Percentiles rank a stretch among this genome's conserved stretches.
Conservation (phyloP, 2,113 vertebrate genomes). For the Theristicus caerulescens region DNA sequence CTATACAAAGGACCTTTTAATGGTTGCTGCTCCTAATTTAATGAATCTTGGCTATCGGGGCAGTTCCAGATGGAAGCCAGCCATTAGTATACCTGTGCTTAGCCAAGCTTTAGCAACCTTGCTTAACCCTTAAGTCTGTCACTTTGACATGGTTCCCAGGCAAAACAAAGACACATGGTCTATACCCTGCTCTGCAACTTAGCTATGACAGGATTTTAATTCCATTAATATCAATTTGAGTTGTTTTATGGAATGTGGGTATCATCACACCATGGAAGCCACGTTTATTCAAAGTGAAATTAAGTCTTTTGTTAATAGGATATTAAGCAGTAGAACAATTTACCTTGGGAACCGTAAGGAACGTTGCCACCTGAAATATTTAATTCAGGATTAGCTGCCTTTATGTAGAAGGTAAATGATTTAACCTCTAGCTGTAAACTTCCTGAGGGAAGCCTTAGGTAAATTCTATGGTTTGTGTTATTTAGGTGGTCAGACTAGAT, state of each 20-base stretch:
- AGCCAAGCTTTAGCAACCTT: background rate
- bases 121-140: background rate
- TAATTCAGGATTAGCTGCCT: background rate
- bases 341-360: background rate
- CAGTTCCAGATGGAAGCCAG: background rate
- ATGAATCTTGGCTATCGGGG: background rate
- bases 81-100: background rate
- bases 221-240: background rate
- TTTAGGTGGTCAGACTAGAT: background rate
- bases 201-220: background rate
- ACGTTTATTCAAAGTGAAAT: background rate
- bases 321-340: background rate
- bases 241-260: background rate
- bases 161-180: background rate
- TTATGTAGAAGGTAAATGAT: background rate
- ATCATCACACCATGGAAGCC: background rate
- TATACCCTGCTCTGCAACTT: background rate
- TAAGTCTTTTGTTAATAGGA: background rate
- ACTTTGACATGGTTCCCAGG: background rate
- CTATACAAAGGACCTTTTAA: background rate
- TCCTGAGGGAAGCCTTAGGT: background rate
- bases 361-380: background rate
- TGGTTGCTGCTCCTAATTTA: background rate
- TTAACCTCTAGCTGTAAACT: background rate
- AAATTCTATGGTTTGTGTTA: background rate